Conservation (phyloP, 2,888 invertebrate species). For the Colostygia pectinataria region DNA sequence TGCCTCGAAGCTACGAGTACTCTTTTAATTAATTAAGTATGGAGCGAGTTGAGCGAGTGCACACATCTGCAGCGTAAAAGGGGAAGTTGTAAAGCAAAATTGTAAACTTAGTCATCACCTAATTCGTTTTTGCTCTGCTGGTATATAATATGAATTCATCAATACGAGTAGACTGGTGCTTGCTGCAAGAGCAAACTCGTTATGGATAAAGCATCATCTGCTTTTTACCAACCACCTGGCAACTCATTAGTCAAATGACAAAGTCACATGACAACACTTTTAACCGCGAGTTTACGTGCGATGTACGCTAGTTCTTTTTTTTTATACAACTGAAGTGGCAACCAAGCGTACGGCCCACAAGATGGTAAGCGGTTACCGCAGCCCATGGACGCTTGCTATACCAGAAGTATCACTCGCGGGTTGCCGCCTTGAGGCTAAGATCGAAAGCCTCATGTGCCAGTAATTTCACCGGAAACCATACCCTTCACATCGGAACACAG, state of each 20-base stretch:
- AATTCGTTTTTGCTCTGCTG: constrained; percentile 14
- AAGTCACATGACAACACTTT: not conserved
- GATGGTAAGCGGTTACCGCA: no score
- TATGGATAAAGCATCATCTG: not conserved
- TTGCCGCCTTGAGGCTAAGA: no score
- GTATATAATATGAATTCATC: not conserved
- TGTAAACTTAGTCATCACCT: constrained; percentile 26
- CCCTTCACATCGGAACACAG: no score
- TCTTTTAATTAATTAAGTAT: constrained; percentile 79
- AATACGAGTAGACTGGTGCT: not conserved
- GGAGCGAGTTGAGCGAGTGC: constrained; percentile 56
- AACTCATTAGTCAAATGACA: not conserved
- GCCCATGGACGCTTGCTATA: no score
- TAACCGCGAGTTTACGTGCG: not conserved
- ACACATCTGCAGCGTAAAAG: constrained; percentile 53
- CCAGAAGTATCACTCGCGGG: no score
- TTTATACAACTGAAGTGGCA: no score
- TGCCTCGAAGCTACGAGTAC: constrained; percentile 52
- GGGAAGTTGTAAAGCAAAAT: constrained; percentile 42
- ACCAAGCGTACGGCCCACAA: no score
- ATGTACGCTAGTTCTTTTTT: no score
- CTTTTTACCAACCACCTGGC: not conserved
- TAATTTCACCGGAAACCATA: no score
- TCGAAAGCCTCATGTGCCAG: no score
- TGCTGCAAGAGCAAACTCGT: not conserved